Base-by-base conservation (phyloP, 30 jellyfish, hydroid and myxozoan species). In the Aurelia sp. region DNA sequence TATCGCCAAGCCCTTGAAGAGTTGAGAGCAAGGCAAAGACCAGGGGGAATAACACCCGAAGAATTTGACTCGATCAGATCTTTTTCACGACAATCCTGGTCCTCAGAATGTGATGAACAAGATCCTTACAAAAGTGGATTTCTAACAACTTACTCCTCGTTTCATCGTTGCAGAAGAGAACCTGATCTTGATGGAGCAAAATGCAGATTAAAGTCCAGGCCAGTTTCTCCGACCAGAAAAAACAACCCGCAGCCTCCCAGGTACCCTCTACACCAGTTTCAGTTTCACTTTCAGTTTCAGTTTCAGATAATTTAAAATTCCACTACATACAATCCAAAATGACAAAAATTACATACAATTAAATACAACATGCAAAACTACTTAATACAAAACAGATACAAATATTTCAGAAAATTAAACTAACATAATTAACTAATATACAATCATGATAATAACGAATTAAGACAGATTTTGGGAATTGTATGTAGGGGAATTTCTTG, bases 221-320 rank as follows among this genome's bases (percentile, higher is more conserved):
- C 96, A 18, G 66, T 87, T 48, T 87, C 96, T 52, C 87, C 96
- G 11, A 68, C 90, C 40, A 76, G 96, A 52, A 81, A 66, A 60
- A 76, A 87, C 65, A 87, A 77, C 33, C 96, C 96, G 4, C 96
- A 87, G 58, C 96, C 96, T 23, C 89, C 76, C 35, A 67, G 88
- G 96, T 78, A 76, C 18, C 82, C 4, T 30, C n/a, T n/a, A n/a
- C n/a, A n/a, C n/a, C n/a, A n/a, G n/a, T n/a, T n/a, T n/a, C n/a
- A n/a, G n/a, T n/a, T n/a, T n/a, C n/a, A n/a, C n/a, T n/a, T n/a
- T n/a, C n/a, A n/a, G n/a, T n/a, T n/a, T n/a, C n/a, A n/a, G n/a
- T n/a, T n/a, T n/a, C n/a, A n/a, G n/a, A n/a, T n/a, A n/a, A n/a
- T n/a, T n/a, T n/a, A n/a, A n/a, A n/a, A n/a, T n/a, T n/a, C n/a